A percentile compares a stretch with the other conserved stretches of the same genome.
Evolutionary conservation across 1,140 invertebrate genomes (phyloP).

Genomic region (Marisa cornuarietis): DNA sequence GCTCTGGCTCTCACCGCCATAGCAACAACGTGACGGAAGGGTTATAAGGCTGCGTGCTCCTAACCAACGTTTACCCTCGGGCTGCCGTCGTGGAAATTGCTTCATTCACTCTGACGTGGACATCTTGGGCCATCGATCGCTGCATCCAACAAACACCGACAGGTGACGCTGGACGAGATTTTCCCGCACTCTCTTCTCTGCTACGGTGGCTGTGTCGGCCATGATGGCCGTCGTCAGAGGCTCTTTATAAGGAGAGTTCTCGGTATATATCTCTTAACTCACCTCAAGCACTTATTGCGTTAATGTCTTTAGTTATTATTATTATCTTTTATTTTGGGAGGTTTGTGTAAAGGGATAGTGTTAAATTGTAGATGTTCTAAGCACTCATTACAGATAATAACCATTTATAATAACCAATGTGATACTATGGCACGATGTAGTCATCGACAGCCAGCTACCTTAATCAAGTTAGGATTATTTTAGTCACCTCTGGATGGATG

Average conservation of each 20-base stretch:
- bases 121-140: not conserved
- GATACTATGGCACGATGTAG: not conserved
- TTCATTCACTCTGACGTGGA: not conserved
- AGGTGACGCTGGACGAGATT: not conserved
- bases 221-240: not conserved
- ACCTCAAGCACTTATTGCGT: not conserved
- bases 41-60: not conserved
- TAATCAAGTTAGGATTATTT: no score
- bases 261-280: not conserved
- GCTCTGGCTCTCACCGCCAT: not conserved
- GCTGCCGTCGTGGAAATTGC: slow-evolving; percentile 3
- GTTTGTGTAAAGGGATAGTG: not conserved
- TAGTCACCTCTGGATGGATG: no score
- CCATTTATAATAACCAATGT: not conserved
- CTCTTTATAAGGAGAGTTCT: not conserved
- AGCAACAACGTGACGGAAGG: not conserved
- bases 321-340: not conserved
- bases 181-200: slow-evolving; percentile 5
- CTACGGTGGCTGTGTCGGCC: not conserved
- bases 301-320: not conserved
- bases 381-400: not conserved
- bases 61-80: not conserved
- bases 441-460: no score
- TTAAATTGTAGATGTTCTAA: not conserved
- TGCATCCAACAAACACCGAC: not conserved